A percentile compares a stretch with the other conserved stretches of the same genome.
These are phyloP conservation scores for Saccopteryx bilineata DNA, from an alignment of 2,113 vertebrate species.

Conservation along the genomic window DNA sequence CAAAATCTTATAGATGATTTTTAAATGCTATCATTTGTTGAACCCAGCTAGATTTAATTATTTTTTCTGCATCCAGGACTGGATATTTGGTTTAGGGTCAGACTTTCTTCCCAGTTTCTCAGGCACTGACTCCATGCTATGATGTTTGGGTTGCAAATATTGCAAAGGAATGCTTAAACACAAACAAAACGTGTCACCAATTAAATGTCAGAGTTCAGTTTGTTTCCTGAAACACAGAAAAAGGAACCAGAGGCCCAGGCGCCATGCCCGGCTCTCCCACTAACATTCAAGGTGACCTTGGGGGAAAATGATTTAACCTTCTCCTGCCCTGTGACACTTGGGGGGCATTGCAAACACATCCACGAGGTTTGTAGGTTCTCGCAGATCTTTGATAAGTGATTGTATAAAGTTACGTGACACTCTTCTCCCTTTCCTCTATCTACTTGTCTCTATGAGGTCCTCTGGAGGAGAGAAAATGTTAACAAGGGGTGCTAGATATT, in stretches of 20 bases:
- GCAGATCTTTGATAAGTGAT: background rate
- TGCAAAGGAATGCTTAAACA: slow-evolving; percentile 66
- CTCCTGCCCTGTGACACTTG: background rate
- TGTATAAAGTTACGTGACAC: background rate
- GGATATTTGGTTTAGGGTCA: background rate
- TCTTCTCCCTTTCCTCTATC: background rate
- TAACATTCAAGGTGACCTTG: slow-evolving; percentile 69
- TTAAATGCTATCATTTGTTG: background rate
- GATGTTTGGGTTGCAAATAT: slow-evolving; percentile 68
- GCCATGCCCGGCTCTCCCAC: slow-evolving; percentile 49
- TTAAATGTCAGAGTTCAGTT: slow-evolving; percentile 69
- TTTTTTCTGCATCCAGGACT: background rate
- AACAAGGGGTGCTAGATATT: background rate
- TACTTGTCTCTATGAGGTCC: background rate
- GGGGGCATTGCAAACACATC: background rate
- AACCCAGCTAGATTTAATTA: background rate
- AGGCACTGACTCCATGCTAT: background rate
- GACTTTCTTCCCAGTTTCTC: slow-evolving; percentile 52
- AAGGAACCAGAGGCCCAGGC: slow-evolving; percentile 66
- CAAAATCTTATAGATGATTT: background rate
- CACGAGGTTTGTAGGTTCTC: background rate
- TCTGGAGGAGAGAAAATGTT: background rate
- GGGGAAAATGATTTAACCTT: slow-evolving; percentile 39
- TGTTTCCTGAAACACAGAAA: slow-evolving; percentile 71
- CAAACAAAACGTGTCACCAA: slow-evolving; percentile 71